Percentiles rank a stretch among this genome's conserved stretches.
phyloP scores from a whole-genome alignment of 2,888 invertebrate species.

The Heteropelma amictum region DNA sequence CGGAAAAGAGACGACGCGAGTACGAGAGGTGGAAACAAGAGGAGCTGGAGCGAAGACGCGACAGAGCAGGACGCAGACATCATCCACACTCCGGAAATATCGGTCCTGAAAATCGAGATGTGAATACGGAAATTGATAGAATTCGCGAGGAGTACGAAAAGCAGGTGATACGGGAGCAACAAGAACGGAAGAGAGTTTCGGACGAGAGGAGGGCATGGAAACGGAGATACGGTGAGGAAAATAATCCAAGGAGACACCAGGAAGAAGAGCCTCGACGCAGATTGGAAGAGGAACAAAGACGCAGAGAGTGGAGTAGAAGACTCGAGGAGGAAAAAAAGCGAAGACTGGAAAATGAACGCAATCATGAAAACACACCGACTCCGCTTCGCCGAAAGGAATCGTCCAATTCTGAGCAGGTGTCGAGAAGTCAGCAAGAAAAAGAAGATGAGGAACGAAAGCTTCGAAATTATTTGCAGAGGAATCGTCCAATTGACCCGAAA shows the following conservation, averaged over 20 bases:
- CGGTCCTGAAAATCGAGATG: conserved; percentile 15
- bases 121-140: conserved; percentile 51
- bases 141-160: conserved; percentile 56
- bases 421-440: conserved; percentile 12
- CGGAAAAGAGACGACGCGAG: conserved; percentile 56
- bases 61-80: neutral
- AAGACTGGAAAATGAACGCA: conserved; percentile 33
- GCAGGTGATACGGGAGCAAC: conserved; percentile 22
- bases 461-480: conserved; percentile 62
- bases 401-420: conserved; percentile 5
- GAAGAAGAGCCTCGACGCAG: conserved; percentile 26
- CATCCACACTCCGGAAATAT: conserved; percentile 1
- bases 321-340: conserved; percentile 48
- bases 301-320: conserved; percentile 50
- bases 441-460: conserved; percentile 43
- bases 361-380: conserved; percentile 28
- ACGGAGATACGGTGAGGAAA: neutral
- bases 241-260: conserved; percentile 46
- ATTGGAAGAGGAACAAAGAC: conserved; percentile 27
- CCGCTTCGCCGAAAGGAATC: conserved; percentile 42
- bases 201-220: neutral
- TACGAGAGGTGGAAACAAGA: conserved; percentile 55
- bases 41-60: conserved; percentile 49
- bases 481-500: conserved; percentile 61
- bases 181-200: conserved; percentile 32